phyloP scores from a whole-genome alignment of 2,113 vertebrate genomes.

The Chaenogobius annularis region DNA sequence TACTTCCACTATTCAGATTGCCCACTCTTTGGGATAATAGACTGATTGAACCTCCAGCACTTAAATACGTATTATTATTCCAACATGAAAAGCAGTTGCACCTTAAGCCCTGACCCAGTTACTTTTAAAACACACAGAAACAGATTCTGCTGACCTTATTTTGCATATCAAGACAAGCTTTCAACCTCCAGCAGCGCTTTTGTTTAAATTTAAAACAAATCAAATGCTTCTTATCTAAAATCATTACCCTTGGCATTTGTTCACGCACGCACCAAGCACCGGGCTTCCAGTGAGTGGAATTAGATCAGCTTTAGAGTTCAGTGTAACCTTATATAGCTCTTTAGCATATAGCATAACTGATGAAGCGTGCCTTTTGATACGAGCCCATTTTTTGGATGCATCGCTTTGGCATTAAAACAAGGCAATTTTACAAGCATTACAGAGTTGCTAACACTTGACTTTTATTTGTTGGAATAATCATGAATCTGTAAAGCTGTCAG shows the following conservation, averaged over 20 bases:
- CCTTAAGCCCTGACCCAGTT: constrained; percentile 45
- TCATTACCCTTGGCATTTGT: constrained; percentile 40
- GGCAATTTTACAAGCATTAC: constrained; percentile 33
- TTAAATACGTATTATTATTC: constrained; percentile 5
- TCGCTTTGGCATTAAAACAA: constrained; percentile 43
- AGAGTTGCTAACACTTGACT: constrained; percentile 46
- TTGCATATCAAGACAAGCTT: constrained; percentile 4
- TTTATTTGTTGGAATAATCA: constrained; percentile 35
- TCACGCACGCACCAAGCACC: constrained; percentile 21
- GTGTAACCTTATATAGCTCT: constrained; percentile 20
- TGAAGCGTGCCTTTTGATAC: constrained; percentile 26
- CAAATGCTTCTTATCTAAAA: constrained; percentile 20
- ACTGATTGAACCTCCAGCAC: constrained; percentile 23
- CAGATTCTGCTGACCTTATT: constrained; percentile 15
- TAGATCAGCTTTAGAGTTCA: neutral
- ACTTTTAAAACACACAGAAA: constrained; percentile 22
- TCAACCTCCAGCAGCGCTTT: constrained; percentile 22
- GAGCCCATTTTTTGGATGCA: constrained; percentile 20
- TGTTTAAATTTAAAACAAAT: constrained; percentile 16
- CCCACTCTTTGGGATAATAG: neutral
- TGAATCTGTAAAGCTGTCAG: constrained; percentile 24
- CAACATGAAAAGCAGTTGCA: constrained; percentile 33
- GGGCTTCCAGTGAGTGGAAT: neutral
- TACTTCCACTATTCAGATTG: too few species aligned
- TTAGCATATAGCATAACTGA: constrained; percentile 25